Percentiles rank a stretch among this genome's conserved stretches.
These are phyloP conservation scores for Temnothorax longispinosus DNA, from an alignment of 1,140 invertebrate species.

Conservation along the genomic window DNA sequence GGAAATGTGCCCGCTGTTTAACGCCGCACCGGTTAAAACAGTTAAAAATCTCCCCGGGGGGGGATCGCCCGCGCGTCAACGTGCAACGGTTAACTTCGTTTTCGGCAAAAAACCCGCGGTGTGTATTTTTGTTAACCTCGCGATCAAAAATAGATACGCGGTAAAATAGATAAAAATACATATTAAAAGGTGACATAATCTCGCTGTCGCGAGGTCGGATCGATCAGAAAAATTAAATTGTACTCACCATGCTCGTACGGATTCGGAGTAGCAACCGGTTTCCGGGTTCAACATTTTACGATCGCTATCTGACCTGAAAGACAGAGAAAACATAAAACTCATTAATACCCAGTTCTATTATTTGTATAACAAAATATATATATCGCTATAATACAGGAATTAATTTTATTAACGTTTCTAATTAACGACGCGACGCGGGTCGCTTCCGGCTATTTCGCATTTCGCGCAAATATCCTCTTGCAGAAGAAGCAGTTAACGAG, in stretches of 20 bases:
- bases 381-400: background rate
- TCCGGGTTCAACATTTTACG: slow-evolving; percentile 85
- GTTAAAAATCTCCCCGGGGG: slow-evolving; percentile 32
- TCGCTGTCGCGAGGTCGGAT: too few relatives aligned
- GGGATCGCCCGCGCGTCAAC: slow-evolving; percentile 62
- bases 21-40: slow-evolving; percentile 33
- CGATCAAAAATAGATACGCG: background rate
- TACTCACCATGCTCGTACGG: slow-evolving; percentile 84
- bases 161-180: background rate
- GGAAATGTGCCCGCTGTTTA: slow-evolving; percentile 45
- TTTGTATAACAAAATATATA: background rate
- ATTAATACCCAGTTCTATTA: background rate
- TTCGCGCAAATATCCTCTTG: background rate
- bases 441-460: background rate
- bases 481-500: slow-evolving; percentile 42
- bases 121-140: slow-evolving; percentile 5
- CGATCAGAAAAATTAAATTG: background rate
- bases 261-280: slow-evolving; percentile 82
- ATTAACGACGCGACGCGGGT: slow-evolving; percentile 24
- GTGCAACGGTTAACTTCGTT: slow-evolving; percentile 73
- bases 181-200: background rate
- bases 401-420: slow-evolving; percentile 2
- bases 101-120: background rate
- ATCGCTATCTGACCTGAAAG: slow-evolving; percentile 84
- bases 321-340: slow-evolving; percentile 36